These are phyloP conservation scores for Philereme vetulata DNA, from an alignment of 2,888 invertebrate genomes.

Conservation along the genomic window DNA sequence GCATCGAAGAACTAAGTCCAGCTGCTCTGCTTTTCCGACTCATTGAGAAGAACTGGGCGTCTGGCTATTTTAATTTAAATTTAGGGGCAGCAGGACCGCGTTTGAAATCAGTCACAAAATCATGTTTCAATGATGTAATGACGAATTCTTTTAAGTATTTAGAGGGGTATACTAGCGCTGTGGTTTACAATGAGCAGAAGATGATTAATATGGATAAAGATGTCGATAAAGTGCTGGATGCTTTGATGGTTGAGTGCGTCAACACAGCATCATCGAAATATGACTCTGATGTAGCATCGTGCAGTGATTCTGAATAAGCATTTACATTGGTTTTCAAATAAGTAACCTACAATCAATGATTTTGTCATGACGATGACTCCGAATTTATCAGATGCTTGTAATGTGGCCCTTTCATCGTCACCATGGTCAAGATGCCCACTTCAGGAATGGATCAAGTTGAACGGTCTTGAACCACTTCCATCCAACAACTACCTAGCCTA, in stretches of 20 bases:
- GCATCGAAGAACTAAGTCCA: slow-evolving; percentile 38
- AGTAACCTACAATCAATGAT: too few species aligned
- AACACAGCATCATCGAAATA: not conserved
- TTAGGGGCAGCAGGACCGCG: not conserved
- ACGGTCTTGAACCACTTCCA: too few species aligned
- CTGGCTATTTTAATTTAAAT: not conserved
- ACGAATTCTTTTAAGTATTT: not conserved
- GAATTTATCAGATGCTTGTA: too few species aligned
- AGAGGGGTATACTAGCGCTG: not conserved
- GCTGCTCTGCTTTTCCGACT: slow-evolving; percentile 13
- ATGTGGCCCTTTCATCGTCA: too few species aligned
- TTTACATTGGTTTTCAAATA: too few species aligned
- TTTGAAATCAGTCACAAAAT: not conserved
- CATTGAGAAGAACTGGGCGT: slow-evolving; percentile 10
- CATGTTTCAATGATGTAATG: not conserved
- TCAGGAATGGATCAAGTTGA: too few species aligned
- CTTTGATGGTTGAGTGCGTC: slow-evolving; percentile 20
- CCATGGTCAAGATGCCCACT: too few species aligned
- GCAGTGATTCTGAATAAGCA: slow-evolving; percentile 38
- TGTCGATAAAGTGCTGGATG: slow-evolving; percentile 41
- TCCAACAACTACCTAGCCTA: too few species aligned
- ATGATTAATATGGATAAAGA: slow-evolving; percentile 30
- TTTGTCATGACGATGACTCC: too few species aligned
- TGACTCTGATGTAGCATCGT: slow-evolving; percentile 39
- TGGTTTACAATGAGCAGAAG: slow-evolving; percentile 6